Evolutionary conservation across 2,888 invertebrate species (phyloP).

Genomic region (Apamea crenata): DNA sequence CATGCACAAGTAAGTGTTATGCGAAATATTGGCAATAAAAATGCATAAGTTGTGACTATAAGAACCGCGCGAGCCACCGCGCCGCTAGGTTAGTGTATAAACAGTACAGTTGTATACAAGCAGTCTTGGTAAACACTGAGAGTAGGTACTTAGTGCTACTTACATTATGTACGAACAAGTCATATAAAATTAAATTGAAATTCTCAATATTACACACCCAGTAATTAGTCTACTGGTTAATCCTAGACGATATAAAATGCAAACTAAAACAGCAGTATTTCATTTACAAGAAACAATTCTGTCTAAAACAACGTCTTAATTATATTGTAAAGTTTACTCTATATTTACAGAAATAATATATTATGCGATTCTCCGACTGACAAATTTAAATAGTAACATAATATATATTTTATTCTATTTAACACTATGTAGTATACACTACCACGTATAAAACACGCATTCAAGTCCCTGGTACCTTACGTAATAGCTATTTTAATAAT

Average conservation of each 20-base stretch:
- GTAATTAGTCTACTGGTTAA: slow-evolving; percentile 82
- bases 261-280: slow-evolving; percentile 90
- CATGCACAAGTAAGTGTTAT: slow-evolving; percentile 81
- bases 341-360: slow-evolving; percentile 90
- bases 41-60: slow-evolving; percentile 90
- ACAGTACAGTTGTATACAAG: slow-evolving; percentile 89
- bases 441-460: slow-evolving; percentile 90
- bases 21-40: slow-evolving; percentile 88
- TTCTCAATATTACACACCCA: slow-evolving; percentile 86
- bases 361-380: slow-evolving; percentile 88
- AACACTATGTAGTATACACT: slow-evolving; percentile 88
- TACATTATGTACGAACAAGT: slow-evolving; percentile 84
- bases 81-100: slow-evolving; percentile 85
- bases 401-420: slow-evolving; percentile 88
- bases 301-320: slow-evolving; percentile 87
- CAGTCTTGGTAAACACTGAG: slow-evolving; percentile 90
- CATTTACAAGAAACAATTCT: slow-evolving; percentile 89
- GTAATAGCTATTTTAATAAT: slow-evolving; percentile 87
- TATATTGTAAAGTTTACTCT: slow-evolving; percentile 81
- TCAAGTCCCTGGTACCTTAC: slow-evolving; percentile 88
- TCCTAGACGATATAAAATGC: slow-evolving; percentile 89
- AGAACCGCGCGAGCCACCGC: slow-evolving; percentile 81
- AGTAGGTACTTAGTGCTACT: slow-evolving; percentile 89
- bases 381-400: slow-evolving; percentile 88
- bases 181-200: slow-evolving; percentile 87